Conservation (phyloP, 2,113 vertebrate species). For the Phainopepla nitens region DNA sequence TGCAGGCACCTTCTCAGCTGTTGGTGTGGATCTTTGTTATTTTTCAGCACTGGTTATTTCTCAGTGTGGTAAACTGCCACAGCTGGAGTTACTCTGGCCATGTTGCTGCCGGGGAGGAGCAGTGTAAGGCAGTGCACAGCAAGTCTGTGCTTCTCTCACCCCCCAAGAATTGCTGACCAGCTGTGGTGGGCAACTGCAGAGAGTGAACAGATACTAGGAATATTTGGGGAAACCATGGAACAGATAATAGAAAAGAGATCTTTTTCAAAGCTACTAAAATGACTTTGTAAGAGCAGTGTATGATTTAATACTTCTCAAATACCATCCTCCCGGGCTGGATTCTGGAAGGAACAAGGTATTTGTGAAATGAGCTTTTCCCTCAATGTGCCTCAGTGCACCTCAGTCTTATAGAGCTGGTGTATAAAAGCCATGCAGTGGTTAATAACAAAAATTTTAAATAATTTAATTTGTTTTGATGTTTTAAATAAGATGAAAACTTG, state of each 20-base stretch:
- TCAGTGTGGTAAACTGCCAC: neutral
- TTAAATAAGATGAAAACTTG: neutral
- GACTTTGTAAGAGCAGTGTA: neutral
- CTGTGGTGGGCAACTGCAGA: neutral
- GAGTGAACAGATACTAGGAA: neutral
- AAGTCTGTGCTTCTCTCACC: neutral
- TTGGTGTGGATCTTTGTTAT: neutral
- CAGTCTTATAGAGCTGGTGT: neutral
- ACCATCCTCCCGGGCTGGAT: neutral
- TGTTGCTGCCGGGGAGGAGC: neutral
- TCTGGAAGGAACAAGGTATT: neutral
- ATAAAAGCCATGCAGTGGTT: neutral
- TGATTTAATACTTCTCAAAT: neutral
- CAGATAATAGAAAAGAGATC: neutral
- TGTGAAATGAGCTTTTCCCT: neutral
- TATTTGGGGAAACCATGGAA: neutral
- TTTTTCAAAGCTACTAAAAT: neutral
- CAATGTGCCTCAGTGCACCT: neutral
- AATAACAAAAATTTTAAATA: neutral
- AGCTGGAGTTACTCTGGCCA: fast-evolving
- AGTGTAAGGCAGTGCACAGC: fast-evolving
- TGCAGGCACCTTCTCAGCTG: neutral
- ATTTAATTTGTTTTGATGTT: neutral
- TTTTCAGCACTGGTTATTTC: neutral
- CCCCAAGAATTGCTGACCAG: neutral